phyloP scores from a whole-genome alignment of 2,888 invertebrate genomes.

The Cylloceria caligata region DNA sequence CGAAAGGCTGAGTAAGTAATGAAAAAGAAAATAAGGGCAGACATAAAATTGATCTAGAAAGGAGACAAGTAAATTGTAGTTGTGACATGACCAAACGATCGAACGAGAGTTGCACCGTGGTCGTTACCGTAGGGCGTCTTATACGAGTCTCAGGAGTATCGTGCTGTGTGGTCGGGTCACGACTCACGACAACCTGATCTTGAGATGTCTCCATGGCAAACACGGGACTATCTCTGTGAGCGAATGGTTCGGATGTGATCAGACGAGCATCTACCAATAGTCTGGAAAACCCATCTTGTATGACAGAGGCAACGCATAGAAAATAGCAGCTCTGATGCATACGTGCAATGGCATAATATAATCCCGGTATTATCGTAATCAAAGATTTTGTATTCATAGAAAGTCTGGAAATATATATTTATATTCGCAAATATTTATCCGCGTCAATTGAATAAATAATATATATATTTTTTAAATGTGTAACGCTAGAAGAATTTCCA shows the following conservation, averaged over 20 bases:
- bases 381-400: not conserved
- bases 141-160: constrained; percentile 28
- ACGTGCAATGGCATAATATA: not conserved
- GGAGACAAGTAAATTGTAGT: constrained; percentile 24
- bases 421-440: not conserved
- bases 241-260: constrained; percentile 14
- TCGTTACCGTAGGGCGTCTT: constrained; percentile 28
- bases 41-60: not conserved
- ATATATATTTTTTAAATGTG: no score
- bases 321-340: not conserved
- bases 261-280: constrained; percentile 1
- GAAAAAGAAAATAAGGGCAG: not conserved
- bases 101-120: not conserved
- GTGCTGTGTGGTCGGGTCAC: constrained; percentile 15
- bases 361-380: not conserved
- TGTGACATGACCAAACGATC: constrained; percentile 29
- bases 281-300: not conserved
- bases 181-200: constrained; percentile 29
- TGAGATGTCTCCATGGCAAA: constrained; percentile 14
- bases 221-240: constrained; percentile 11
- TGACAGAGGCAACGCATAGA: not conserved
- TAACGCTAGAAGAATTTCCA: no score
- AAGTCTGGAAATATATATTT: not conserved
- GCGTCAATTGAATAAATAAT: no score
- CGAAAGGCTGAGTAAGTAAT: constrained; percentile 13